Percentiles rank a stretch among this genome's conserved stretches.
Conservation (phyloP, 2,113 vertebrate genomes). For the Antennarius striatus region DNA sequence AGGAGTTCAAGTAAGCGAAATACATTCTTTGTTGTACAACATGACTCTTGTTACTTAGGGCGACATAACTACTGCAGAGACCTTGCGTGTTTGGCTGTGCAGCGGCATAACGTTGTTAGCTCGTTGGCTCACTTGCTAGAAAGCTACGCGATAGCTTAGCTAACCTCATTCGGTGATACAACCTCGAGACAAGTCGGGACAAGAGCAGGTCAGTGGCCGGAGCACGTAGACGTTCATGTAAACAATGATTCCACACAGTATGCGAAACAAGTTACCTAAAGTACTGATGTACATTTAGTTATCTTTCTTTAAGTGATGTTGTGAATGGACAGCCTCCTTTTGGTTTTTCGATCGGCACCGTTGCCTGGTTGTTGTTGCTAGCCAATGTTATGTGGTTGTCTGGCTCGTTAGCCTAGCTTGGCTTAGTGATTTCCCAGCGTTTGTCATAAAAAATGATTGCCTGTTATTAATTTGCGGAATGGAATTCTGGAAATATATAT, state of each 20-base stretch:
- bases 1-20: constrained; percentile 77
- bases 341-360: constrained; percentile 7
- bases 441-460: not conserved
- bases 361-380: constrained; percentile 53
- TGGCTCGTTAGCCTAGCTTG: constrained; percentile 40
- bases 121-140: constrained; percentile 67
- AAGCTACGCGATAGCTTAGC: constrained; percentile 67
- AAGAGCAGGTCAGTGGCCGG: constrained; percentile 82
- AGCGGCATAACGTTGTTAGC: constrained; percentile 55
- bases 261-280: not conserved
- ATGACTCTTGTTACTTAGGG: constrained; percentile 6
- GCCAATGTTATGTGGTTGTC: constrained; percentile 17
- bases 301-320: not conserved
- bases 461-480: not conserved
- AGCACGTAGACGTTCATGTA: not conserved
- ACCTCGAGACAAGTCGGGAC: constrained; percentile 84
- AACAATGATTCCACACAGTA: not conserved
- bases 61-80: constrained; percentile 9
- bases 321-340: constrained; percentile 10
- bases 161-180: constrained; percentile 78
- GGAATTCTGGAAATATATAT: too few species aligned
- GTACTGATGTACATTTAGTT: too few species aligned
- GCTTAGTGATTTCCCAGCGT: constrained; percentile 9
- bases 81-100: constrained; percentile 44
- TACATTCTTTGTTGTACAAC: constrained; percentile 13